Percentiles rank a stretch among this genome's conserved stretches.
Evolutionary conservation across 2,113 vertebrate genomes (phyloP).

Genomic region (Gnathonemus echidnorhynchus): DNA sequence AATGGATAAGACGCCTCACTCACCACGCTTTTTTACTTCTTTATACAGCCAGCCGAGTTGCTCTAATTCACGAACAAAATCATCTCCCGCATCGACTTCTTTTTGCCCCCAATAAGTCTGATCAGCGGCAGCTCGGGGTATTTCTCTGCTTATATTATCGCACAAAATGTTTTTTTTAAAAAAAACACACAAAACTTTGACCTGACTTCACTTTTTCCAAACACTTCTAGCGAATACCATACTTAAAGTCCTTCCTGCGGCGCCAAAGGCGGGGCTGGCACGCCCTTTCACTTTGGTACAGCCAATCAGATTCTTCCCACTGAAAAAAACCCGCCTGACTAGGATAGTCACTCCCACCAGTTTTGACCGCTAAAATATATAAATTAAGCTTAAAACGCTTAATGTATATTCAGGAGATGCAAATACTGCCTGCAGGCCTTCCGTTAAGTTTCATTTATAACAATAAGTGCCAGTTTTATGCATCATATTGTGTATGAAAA

Average conservation of each 20-base stretch:
- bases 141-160: slow-evolving; percentile 9
- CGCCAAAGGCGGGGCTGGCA: slow-evolving; percentile 45
- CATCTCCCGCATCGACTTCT: slow-evolving; percentile 19
- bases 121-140: neutral
- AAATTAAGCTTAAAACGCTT: neutral
- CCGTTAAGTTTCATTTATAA: neutral
- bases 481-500: neutral
- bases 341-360: neutral
- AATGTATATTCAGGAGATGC: neutral
- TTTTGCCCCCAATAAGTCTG: neutral
- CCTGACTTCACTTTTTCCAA: slow-evolving; percentile 35
- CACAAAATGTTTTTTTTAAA: slow-evolving; percentile 11
- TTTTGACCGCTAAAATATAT: slow-evolving; percentile 13
- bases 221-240: slow-evolving; percentile 35
- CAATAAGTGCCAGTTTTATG: neutral
- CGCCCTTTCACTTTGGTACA: neutral
- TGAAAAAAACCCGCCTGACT: neutral
- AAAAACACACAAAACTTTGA: slow-evolving; percentile 25
- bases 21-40: slow-evolving; percentile 42
- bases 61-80: slow-evolving; percentile 16
- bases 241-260: slow-evolving; percentile 57
- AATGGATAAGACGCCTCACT: slow-evolving; percentile 24
- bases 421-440: neutral
- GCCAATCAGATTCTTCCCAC: neutral
- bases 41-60: slow-evolving; percentile 40